Percentiles rank a stretch among this genome's conserved stretches.
These are phyloP conservation scores for Paramormyrops hopkinsi DNA, from an alignment of 2,797 vertebrate genomes.

Conservation along the genomic window DNA sequence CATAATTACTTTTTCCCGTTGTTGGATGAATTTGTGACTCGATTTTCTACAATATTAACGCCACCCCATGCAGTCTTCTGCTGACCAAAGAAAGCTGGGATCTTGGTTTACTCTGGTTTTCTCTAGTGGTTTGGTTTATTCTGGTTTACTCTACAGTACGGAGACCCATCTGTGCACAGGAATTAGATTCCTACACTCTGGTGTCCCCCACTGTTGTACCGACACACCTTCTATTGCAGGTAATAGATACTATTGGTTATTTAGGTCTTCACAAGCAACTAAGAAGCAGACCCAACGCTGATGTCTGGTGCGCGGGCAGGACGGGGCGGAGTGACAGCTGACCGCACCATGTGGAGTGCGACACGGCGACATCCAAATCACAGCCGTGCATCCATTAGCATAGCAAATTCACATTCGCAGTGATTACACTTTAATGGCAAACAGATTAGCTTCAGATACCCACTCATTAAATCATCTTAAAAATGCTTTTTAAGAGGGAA, in stretches of 20 bases:
- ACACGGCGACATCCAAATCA: background rate
- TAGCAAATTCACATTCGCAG: slow-evolving; percentile 4
- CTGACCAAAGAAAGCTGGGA: background rate
- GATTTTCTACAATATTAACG: background rate
- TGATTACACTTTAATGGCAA: background rate
- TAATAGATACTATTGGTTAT: background rate
- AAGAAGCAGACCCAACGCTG: background rate
- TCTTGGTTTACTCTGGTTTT: background rate
- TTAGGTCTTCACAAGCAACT: background rate
- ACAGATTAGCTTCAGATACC: background rate
- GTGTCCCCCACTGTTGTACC: background rate
- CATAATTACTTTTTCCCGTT: background rate
- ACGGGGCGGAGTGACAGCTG: background rate
- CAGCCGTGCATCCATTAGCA: background rate
- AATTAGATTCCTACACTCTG: background rate
- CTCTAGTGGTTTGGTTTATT: background rate
- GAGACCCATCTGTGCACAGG: background rate
- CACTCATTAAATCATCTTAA: background rate
- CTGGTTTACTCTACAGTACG: background rate
- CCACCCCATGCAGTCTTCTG: background rate
- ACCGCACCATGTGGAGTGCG: background rate
- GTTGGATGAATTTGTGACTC: background rate
- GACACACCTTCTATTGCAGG: background rate
- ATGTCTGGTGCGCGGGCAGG: background rate
- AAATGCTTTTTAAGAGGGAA: background rate